These are phyloP conservation scores for Nomada lathburiana DNA, from an alignment of 2,888 invertebrate species.

Conservation along the genomic window DNA sequence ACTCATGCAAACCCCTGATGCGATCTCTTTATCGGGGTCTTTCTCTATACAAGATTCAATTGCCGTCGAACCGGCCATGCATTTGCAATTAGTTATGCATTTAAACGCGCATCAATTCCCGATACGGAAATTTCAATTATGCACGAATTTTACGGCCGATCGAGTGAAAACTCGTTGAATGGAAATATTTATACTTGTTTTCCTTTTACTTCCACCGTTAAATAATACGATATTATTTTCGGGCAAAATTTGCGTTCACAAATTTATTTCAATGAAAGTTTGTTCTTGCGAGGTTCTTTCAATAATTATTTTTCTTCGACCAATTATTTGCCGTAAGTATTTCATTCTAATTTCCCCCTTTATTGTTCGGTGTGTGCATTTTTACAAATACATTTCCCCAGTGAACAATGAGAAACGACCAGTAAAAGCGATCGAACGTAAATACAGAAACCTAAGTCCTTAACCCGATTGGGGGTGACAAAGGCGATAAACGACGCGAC, in stretches of 20 bases:
- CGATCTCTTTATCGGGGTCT: constrained; percentile 21
- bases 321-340: too few species aligned
- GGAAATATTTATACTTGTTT: background rate
- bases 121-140: background rate
- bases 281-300: too few species aligned
- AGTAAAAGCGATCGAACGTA: constrained; percentile 1
- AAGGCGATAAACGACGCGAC: constrained; percentile 41
- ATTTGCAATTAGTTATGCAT: background rate
- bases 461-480: constrained; percentile 40
- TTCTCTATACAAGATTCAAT: constrained; percentile 49
- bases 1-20: constrained; percentile 40
- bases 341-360: too few species aligned
- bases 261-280: background rate
- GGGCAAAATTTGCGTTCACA: background rate
- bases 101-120: background rate
- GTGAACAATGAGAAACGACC: background rate
- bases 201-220: background rate
- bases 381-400: background rate
- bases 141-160: background rate
- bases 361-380: background rate
- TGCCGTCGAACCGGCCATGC: constrained; percentile 25
- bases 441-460: constrained; percentile 42
- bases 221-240: background rate
- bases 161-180: background rate
- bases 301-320: background rate